phyloP scores from a whole-genome alignment of 2,888 invertebrate species.

The Clunio marinus region DNA sequence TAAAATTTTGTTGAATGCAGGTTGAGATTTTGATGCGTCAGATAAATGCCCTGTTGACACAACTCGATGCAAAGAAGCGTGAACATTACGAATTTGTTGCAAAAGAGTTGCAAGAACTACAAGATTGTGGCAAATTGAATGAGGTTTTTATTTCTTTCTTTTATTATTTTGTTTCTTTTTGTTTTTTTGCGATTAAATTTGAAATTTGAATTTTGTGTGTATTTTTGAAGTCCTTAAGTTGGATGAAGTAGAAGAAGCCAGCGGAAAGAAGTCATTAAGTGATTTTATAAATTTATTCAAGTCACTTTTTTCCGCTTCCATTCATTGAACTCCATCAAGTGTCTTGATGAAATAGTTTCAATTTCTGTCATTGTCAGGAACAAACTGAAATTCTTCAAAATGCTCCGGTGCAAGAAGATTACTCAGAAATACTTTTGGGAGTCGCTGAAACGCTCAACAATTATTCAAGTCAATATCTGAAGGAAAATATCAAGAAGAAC shows the following conservation, averaged over 20 bases:
- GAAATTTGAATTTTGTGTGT: too few species aligned
- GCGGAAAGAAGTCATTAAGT: too few species aligned
- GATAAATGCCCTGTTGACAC: constrained; percentile 56
- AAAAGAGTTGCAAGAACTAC: constrained; percentile 54
- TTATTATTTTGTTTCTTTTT: constrained; percentile 39
- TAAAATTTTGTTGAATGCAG: constrained; percentile 51
- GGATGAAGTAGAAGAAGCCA: too few species aligned
- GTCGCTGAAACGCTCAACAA: constrained; percentile 64
- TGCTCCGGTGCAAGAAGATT: constrained; percentile 56
- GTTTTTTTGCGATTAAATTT: background rate
- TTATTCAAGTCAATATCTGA: constrained; percentile 60
- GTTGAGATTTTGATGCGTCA: constrained; percentile 64
- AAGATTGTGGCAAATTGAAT: constrained; percentile 54
- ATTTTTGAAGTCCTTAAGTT: too few species aligned
- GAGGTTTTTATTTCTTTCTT: constrained; percentile 51
- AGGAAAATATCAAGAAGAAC: constrained; percentile 67
- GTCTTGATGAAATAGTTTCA: background rate
- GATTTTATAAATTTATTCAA: too few species aligned
- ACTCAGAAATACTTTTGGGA: constrained; percentile 60
- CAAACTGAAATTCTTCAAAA: constrained; percentile 54
- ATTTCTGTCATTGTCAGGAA: constrained; percentile 48
- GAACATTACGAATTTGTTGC: constrained; percentile 55
- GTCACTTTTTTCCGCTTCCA: too few species aligned
- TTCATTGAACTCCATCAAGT: too few species aligned
- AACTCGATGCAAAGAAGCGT: constrained; percentile 55